Percentiles rank a stretch among this genome's conserved stretches.
Evolutionary conservation across 1,140 invertebrate genomes (phyloP).

Genomic region (Magallana angulata): DNA sequence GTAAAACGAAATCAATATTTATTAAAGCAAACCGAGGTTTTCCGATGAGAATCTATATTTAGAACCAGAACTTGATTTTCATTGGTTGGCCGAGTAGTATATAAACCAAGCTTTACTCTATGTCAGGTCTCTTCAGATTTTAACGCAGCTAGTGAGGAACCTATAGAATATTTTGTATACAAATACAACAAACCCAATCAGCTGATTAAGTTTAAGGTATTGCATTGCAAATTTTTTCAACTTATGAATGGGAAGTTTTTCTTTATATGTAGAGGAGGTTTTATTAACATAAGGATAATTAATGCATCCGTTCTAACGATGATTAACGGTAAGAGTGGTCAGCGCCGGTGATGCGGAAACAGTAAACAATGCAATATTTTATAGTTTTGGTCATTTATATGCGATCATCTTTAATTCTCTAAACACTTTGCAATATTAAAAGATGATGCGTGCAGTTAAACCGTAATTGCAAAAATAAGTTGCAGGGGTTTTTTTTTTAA

Average conservation of each 20-base stretch:
- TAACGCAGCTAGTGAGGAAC: not conserved
- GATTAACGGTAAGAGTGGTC: not conserved
- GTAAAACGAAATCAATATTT: not conserved
- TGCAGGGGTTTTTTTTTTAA: too few relatives aligned
- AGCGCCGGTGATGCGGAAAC: conserved; percentile 17
- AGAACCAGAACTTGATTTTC: not conserved
- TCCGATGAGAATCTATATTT: not conserved
- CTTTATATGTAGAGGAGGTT: not conserved
- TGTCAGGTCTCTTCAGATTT: conserved; percentile 9
- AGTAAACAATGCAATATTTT: not conserved
- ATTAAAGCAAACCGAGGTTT: not conserved
- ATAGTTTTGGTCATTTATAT: too few relatives aligned
- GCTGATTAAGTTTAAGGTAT: conserved; percentile 14
- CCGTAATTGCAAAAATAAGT: too few relatives aligned
- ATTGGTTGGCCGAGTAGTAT: not conserved
- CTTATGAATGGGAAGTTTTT: conserved; percentile 21
- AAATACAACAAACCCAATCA: not conserved
- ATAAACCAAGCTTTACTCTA: not conserved
- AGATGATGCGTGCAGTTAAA: too few relatives aligned
- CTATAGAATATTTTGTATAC: not conserved
- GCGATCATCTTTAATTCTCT: too few relatives aligned
- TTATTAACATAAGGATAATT: not conserved
- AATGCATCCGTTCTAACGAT: too few relatives aligned
- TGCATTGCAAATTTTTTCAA: not conserved
- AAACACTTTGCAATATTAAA: too few relatives aligned